Base-by-base conservation (phyloP, 2,113 vertebrate species). In the Ptyas mucosa region DNA sequence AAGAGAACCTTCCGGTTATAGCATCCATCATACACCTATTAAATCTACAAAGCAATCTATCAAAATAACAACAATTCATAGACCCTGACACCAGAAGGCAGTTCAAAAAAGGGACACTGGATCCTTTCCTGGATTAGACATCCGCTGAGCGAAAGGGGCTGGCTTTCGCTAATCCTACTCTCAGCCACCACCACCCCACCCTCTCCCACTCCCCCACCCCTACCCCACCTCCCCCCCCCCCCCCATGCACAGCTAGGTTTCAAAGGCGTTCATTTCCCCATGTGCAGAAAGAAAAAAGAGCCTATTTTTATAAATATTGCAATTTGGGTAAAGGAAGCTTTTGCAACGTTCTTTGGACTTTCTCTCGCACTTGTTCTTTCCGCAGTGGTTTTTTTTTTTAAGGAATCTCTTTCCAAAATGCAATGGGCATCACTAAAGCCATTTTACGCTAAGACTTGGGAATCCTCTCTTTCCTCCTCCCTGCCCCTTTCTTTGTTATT, bases 1-100 rank as follows among this genome's bases (percentile, higher is more conserved):
- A 1, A 4, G 95, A 53, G 92, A 4, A 92, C 87, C 88, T 94
- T 75, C 91, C 53, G 94, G 93, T 93, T 94, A 75, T 57, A 26
- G 87, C 49, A 94, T 94, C 95, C 94, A 93, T 94, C 95, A 92
- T 81, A 87, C 92, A 96, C 90, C 94, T 94, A 94, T 75, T 92
- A 94, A 94, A 88, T 51, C 92, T 88, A 93, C 94, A 95, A 93
- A 92, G 85, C 91, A 87, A 93, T 92, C 52, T 92, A 90, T 95
- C 88, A 94, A 91, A 95, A 92, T 90, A 96, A 94, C 81, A 93
- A 87, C 89, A 85, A 87, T 64, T 91, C 91, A 93, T 88, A 95
- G 94, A 94, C 55, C 90, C 91, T 69, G 95, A 85, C 57, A 95
- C 88, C 53, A 91, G 51, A 26, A 26, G 92, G 85, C 92, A 93